Evolutionary conservation across 2,797 vertebrate species (phyloP).

Genomic region (Oophaga sylvatica): DNA sequence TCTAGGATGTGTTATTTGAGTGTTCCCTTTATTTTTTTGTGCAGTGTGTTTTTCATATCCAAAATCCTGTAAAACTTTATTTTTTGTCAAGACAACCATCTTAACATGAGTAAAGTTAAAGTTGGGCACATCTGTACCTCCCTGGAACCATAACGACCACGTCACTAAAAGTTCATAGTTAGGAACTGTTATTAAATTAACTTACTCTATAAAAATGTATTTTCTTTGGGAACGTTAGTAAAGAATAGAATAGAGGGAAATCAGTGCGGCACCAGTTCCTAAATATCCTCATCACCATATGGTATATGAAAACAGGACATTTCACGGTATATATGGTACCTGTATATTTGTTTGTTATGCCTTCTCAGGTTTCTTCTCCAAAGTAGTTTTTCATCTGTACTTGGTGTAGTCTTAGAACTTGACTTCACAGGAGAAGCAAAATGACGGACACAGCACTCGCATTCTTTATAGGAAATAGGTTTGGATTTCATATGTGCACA

Average conservation of each 20-base stretch:
- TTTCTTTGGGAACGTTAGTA: neutral
- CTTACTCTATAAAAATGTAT: neutral
- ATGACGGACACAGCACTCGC: neutral
- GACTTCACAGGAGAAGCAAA: neutral
- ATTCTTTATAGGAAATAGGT: slow-evolving; percentile 42
- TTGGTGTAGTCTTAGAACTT: neutral
- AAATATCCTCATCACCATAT: neutral
- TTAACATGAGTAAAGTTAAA: too few relatives aligned
- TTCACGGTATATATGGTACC: neutral
- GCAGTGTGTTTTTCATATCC: too few relatives aligned
- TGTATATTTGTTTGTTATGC: neutral
- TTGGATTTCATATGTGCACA: slow-evolving; percentile 45
- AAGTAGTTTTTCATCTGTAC: too few relatives aligned
- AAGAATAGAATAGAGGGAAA: neutral
- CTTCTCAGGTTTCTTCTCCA: neutral
- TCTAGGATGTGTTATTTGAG: too few relatives aligned
- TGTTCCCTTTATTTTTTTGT: too few relatives aligned
- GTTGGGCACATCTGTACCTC: too few relatives aligned
- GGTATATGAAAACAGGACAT: neutral
- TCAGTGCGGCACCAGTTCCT: neutral
- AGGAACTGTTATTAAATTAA: too few relatives aligned
- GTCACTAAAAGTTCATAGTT: too few relatives aligned
- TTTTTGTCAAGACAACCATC: too few relatives aligned
- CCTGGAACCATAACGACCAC: too few relatives aligned
- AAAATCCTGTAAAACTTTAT: too few relatives aligned